Conservation (phyloP, 1,140 invertebrate genomes). For the Drosophila simulans region DNA sequence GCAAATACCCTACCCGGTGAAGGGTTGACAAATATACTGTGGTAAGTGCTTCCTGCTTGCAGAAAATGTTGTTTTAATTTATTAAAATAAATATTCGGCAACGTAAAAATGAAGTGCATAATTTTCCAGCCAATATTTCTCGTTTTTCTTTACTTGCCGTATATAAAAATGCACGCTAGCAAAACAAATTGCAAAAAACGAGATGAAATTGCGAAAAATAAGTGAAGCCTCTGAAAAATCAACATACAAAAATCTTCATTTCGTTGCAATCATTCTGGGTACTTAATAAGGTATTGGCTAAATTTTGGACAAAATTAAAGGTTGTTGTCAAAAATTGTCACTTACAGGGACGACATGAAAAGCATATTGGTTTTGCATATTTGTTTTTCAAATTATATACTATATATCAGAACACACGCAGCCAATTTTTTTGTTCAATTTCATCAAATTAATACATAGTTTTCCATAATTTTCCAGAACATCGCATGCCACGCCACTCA, state of each 20-base stretch:
- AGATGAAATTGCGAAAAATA: no score
- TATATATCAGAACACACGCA: background rate
- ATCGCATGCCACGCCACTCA: background rate
- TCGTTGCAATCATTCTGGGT: background rate
- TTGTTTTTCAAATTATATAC: background rate
- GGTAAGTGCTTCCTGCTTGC: background rate
- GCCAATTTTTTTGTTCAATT: background rate
- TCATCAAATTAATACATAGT: constrained; percentile 1
- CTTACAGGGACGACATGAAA: background rate
- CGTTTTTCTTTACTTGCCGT: no score
- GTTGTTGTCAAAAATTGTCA: background rate
- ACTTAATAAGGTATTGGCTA: background rate
- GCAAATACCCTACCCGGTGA: no score
- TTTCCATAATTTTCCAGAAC: background rate
- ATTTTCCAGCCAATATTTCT: background rate
- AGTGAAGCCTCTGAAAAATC: no score
- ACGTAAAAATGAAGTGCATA: background rate
- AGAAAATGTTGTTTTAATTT: background rate
- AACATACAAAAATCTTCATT: background rate
- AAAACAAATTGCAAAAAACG: no score
- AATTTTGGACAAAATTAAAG: background rate
- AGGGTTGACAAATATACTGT: no score
- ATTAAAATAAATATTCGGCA: background rate
- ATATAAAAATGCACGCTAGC: no score
- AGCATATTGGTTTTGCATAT: background rate